These are phyloP conservation scores for Ochropleura leucogaster DNA, from an alignment of 2,888 invertebrate species.

Conservation along the genomic window DNA sequence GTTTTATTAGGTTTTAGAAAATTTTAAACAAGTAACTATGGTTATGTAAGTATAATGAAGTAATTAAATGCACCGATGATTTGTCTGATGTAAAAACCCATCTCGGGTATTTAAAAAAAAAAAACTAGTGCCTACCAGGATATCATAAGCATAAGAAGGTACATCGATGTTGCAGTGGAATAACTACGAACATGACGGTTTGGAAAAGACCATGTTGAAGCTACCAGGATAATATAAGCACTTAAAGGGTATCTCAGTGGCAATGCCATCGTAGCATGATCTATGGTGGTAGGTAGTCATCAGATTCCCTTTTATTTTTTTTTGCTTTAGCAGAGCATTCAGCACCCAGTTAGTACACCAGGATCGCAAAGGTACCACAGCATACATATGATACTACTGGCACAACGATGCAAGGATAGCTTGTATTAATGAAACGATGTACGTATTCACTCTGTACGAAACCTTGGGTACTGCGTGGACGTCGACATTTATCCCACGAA, in stretches of 20 bases:
- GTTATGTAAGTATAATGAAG: neutral
- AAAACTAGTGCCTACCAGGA: conserved; percentile 4
- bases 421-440: neutral
- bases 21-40: neutral
- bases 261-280: neutral
- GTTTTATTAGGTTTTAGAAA: neutral
- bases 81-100: neutral
- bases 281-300: neutral
- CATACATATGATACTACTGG: neutral
- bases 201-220: neutral
- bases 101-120: neutral
- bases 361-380: neutral
- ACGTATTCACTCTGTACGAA: neutral
- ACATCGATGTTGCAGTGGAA: neutral
- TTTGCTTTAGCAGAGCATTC: neutral
- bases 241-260: neutral
- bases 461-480: neutral
- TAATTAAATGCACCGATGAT: neutral
- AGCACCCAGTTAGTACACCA: neutral
- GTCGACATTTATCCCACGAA: too few relatives aligned
- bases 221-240: conserved; percentile 18
- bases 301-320: neutral
- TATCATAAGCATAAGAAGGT: neutral
- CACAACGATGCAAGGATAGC: neutral
- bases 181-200: neutral